Percentiles rank a stretch among this genome's conserved stretches.
Evolutionary conservation across 2,113 vertebrate genomes (phyloP).

Genomic region (Toxotes jaculatrix): DNA sequence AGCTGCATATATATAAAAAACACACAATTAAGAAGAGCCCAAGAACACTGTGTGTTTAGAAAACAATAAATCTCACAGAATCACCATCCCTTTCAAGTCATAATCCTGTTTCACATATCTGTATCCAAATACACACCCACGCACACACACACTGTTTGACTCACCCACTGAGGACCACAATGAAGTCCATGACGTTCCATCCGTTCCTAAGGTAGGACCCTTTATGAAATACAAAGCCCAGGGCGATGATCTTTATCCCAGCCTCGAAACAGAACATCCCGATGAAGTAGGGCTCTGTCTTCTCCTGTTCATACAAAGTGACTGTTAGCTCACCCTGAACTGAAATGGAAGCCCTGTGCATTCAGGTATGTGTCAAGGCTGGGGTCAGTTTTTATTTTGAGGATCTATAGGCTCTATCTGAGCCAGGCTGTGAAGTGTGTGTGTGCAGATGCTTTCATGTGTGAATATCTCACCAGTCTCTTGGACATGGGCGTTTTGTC

Average conservation of each 20-base stretch:
- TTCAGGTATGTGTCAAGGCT: not conserved
- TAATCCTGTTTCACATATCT: slow-evolving; percentile 50
- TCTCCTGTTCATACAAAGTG: slow-evolving; percentile 86
- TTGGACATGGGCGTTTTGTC: slow-evolving; percentile 99
- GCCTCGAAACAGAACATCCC: slow-evolving; percentile 99
- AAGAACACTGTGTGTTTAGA: slow-evolving; percentile 9
- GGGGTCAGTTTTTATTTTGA: not conserved
- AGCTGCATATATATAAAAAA: not conserved
- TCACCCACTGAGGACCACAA: slow-evolving; percentile 98
- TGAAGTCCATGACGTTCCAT: slow-evolving; percentile 99
- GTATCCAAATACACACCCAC: slow-evolving; percentile 21
- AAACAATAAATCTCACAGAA: slow-evolving; percentile 10
- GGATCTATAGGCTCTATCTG: not conserved
- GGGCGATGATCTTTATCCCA: slow-evolving; percentile 97
- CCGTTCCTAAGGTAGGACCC: slow-evolving; percentile 97
- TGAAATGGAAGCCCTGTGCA: not conserved
- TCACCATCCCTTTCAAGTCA: slow-evolving; percentile 8
- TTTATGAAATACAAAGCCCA: slow-evolving; percentile 98
- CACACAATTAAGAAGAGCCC: slow-evolving; percentile 4
- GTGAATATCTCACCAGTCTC: slow-evolving; percentile 89
- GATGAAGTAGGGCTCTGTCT: slow-evolving; percentile 98
- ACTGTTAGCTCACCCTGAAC: not conserved
- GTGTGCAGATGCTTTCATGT: not conserved
- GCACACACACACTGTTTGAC: slow-evolving; percentile 66
- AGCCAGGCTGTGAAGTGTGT: not conserved